These are phyloP conservation scores for Umimayanthus chanpuru DNA, from an alignment of 92 coral and sea anemone genomes.

Conservation along the genomic window DNA sequence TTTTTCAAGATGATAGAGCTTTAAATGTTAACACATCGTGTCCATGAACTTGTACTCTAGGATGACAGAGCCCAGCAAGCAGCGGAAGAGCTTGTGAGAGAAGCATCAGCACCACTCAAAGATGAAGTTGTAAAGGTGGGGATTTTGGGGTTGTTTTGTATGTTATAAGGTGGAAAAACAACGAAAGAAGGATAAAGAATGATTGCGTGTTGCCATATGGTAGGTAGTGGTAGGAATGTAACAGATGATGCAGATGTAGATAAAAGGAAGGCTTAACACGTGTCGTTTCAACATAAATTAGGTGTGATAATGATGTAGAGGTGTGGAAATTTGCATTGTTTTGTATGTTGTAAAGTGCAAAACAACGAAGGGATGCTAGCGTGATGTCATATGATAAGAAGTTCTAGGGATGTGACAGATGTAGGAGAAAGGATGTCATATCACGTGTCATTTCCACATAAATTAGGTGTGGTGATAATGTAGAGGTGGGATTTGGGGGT, in stretches of 20 bases:
- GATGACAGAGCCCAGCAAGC: not conserved
- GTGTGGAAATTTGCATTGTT: not conserved
- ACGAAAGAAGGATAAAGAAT: not conserved
- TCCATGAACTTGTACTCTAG: not conserved
- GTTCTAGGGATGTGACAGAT: not conserved
- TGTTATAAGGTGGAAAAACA: not conserved
- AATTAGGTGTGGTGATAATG: too few relatives aligned
- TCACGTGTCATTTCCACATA: not conserved
- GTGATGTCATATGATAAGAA: not conserved
- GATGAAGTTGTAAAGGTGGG: slow-evolving; percentile 3
- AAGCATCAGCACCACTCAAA: not conserved
- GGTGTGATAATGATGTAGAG: not conserved
- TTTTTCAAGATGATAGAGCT: not conserved
- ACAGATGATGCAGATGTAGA: too few relatives aligned
- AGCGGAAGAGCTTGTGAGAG: not conserved
- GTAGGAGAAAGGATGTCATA: not conserved
- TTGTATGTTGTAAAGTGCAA: not conserved
- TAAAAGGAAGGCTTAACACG: too few relatives aligned
- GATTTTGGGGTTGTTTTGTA: not conserved
- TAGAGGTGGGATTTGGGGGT: not conserved
- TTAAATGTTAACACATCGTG: not conserved
- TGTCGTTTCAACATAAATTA: too few relatives aligned
- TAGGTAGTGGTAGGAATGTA: too few relatives aligned
- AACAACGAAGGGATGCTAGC: not conserved
- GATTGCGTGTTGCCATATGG: too few relatives aligned